Evolutionary conservation across 1,140 invertebrate species (phyloP).

Genomic region (Eurosta solidaginis): DNA sequence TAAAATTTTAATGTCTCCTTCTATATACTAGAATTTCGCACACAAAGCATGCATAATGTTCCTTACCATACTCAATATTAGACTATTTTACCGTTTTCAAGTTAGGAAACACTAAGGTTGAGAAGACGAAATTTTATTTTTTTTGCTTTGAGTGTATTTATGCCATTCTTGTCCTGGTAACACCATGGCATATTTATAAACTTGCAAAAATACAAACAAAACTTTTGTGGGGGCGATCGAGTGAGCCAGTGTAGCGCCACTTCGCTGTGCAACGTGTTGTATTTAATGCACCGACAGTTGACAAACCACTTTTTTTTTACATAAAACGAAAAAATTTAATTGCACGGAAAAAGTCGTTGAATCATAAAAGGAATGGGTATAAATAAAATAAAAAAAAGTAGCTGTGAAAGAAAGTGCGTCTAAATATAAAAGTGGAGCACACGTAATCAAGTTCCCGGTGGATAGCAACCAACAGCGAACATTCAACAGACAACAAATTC

Average conservation of each 20-base stretch:
- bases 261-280: slow-evolving; percentile 6
- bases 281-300: background rate
- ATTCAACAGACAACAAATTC: background rate
- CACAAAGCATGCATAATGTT: too few species aligned
- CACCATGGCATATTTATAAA: too few species aligned
- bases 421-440: slow-evolving; percentile 24
- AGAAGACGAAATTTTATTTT: too few species aligned
- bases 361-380: background rate
- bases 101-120: too few species aligned
- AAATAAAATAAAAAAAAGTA: background rate
- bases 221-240: background rate
- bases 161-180: too few species aligned
- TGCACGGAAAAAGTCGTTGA: background rate
- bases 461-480: background rate
- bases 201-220: too few species aligned
- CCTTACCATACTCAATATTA: too few species aligned
- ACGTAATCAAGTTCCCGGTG: background rate
- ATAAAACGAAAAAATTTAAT: background rate
- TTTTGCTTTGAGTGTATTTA: too few species aligned
- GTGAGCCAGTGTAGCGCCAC: background rate
- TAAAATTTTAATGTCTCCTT: too few species aligned
- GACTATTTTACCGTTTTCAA: too few species aligned
- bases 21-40: too few species aligned
- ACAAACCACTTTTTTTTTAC: background rate
- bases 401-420: background rate